A percentile compares a stretch with the other conserved stretches of the same genome.
Conservation (phyloP, 2,888 invertebrate species). For the Cataglyphis altisquamis region DNA sequence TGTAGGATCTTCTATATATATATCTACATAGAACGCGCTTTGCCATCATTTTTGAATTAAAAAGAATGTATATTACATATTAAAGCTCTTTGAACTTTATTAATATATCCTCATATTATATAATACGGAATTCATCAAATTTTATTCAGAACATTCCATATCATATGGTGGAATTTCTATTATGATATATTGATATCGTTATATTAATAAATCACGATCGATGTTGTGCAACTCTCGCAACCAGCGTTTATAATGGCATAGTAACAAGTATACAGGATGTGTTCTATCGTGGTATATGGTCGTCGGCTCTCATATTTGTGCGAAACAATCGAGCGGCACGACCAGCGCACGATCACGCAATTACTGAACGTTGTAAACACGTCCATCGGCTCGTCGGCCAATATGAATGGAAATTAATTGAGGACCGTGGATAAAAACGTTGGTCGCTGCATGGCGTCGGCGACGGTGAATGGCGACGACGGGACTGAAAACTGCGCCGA, state of each 20-base stretch:
- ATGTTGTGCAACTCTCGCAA: background rate
- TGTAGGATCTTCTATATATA: background rate
- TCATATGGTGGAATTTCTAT: background rate
- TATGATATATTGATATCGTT: background rate
- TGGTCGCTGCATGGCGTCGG: conserved; percentile 43
- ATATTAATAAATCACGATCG: conserved; percentile 25
- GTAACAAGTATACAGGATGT: background rate
- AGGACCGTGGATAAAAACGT: conserved; percentile 65
- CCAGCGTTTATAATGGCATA: background rate
- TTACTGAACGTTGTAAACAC: conserved; percentile 76
- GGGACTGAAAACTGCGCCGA: conserved; percentile 49
- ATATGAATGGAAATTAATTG: conserved; percentile 78
- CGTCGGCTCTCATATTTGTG: conserved; percentile 30
- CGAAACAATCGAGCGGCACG: conserved; percentile 45
- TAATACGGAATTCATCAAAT: background rate
- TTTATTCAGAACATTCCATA: background rate
- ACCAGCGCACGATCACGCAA: conserved; percentile 65
- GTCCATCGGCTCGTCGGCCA: conserved; percentile 58
- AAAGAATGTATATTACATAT: background rate
- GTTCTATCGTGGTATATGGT: background rate
- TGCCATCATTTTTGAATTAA: conserved; percentile 24
- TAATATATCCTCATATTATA: background rate
- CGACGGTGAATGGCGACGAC: conserved; percentile 42
- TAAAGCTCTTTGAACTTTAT: background rate
- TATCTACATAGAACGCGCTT: background rate